Base-by-base conservation (phyloP, 2,888 invertebrate genomes). In the Platycheirus rosarum region DNA sequence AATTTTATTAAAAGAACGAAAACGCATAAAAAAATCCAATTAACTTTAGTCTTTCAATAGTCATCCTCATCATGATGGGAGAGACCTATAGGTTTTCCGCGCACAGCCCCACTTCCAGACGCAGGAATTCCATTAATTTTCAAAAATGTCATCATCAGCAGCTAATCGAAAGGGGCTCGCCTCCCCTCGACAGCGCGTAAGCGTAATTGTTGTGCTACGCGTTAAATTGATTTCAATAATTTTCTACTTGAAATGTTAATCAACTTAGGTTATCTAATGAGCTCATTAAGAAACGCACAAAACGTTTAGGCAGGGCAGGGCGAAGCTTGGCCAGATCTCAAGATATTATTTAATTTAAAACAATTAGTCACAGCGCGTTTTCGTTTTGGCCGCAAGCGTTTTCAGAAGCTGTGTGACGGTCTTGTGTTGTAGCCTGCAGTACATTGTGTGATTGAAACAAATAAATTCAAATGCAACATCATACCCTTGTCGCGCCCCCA, bases 201-300 rank as follows among this genome's bases (percentile, higher is more conserved):
- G 5, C 9, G n/a, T 51, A 37, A 55, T 35, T 55, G 35, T 55
- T 55, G 6, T 8, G n/a, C 29, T 48, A 14, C 42, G 23, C 42
- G 23, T 49, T 46, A 46, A 65, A 75, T 70, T 80, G 60, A 80
- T 75, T 80, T 80, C 70, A 70, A 75, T 80, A 80, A 80, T 80
- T 70, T 75, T 75, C 79, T 44, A 75, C 75, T 75, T 70, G 70
- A 75, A 75, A 75, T 70, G 75, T 65, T 60, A 75, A 80, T 80
- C 70, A 75, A 75, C 18, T 55, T 49, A 70, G 35, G 51, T 57
- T 70, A 65, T 65, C 75, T 70, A 80, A 70, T 75, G 80, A 69
- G 62, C 65, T 75, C 65, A 79, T 79, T 69, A 74, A 49, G 37
- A 46, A 29, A 65, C 44, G 44, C 51, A 63, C 71, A 71, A 51